A percentile compares a stretch with the other conserved stretches of the same genome.
Evolutionary conservation across 1,140 invertebrate species (phyloP).

Genomic region (Drosophila pseudoananassae): DNA sequence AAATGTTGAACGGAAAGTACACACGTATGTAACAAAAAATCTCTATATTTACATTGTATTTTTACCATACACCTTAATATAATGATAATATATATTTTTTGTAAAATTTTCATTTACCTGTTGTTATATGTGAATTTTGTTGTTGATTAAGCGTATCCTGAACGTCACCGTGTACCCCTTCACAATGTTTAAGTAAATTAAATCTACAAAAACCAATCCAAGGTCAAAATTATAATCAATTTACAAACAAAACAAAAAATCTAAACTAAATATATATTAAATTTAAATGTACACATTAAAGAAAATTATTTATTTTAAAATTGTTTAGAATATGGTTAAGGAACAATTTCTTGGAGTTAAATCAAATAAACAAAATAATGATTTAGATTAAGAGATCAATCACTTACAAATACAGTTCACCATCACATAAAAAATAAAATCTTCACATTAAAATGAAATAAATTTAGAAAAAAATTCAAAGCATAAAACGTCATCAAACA

Average conservation of each 20-base stretch:
- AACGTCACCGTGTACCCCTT: constrained; percentile 78
- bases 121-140: constrained; percentile 79
- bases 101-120: constrained; percentile 71
- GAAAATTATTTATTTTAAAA: constrained; percentile 64
- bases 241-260: constrained; percentile 42
- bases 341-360: constrained; percentile 32
- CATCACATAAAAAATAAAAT: constrained; percentile 29
- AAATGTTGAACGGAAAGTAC: constrained; percentile 51
- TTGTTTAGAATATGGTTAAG: constrained; percentile 45
- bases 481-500: constrained; percentile 41
- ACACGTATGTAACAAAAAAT: constrained; percentile 30
- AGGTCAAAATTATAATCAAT: constrained; percentile 74
- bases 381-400: constrained; percentile 28
- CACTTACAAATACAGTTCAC: constrained; percentile 13
- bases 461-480: constrained; percentile 39
- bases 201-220: constrained; percentile 71
- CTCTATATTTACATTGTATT: constrained; percentile 59
- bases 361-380: constrained; percentile 28
- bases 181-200: constrained; percentile 65
- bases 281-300: constrained; percentile 54
- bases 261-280: constrained; percentile 44
- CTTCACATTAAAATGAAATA: constrained; percentile 20
- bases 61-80: constrained; percentile 40
- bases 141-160: constrained; percentile 71
- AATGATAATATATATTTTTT: constrained; percentile 56